A percentile compares a stretch with the other conserved stretches of the same genome.
phyloP scores from a whole-genome alignment of 2,888 invertebrate genomes.

The Mycogona germanica region DNA sequence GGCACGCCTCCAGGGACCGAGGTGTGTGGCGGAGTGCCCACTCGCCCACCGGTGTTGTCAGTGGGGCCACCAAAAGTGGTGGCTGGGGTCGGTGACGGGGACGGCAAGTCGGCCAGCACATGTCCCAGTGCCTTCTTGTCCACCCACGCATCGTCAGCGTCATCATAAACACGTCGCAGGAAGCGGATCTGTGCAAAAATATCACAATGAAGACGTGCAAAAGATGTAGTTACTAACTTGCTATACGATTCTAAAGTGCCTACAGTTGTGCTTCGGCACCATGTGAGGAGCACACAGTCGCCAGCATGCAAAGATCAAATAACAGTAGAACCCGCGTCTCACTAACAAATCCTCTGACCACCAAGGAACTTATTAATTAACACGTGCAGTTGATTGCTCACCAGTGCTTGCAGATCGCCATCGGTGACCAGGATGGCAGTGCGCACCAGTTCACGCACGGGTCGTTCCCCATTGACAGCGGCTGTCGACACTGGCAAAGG shows the following conservation, averaged over 20 bases:
- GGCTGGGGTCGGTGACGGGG: conserved; percentile 17
- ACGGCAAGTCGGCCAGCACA: conserved; percentile 34
- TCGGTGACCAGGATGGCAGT: conserved; percentile 55
- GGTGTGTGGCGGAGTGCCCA: neutral
- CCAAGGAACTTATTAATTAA: no score
- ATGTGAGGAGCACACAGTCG: neutral
- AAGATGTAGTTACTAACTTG: neutral
- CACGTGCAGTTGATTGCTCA: no score
- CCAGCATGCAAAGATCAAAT: neutral
- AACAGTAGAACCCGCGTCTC: no score
- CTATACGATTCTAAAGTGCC: neutral
- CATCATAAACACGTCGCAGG: conserved; percentile 29
- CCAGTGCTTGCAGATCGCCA: conserved; percentile 49
- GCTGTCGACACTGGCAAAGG: conserved; percentile 34
- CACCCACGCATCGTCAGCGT: conserved; percentile 28
- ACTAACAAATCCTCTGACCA: no score
- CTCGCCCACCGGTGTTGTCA: conserved; percentile 6
- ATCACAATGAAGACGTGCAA: neutral
- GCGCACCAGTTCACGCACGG: conserved; percentile 47
- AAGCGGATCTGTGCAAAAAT: conserved; percentile 32
- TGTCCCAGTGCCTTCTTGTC: conserved; percentile 34
- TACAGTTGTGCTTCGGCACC: neutral
- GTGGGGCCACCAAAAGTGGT: conserved; percentile 8
- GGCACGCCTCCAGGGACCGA: conserved; percentile 18
- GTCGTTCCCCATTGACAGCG: no score